Evolutionary conservation across 2,797 vertebrate species (phyloP).

Genomic region (Xenentodon cancila): DNA sequence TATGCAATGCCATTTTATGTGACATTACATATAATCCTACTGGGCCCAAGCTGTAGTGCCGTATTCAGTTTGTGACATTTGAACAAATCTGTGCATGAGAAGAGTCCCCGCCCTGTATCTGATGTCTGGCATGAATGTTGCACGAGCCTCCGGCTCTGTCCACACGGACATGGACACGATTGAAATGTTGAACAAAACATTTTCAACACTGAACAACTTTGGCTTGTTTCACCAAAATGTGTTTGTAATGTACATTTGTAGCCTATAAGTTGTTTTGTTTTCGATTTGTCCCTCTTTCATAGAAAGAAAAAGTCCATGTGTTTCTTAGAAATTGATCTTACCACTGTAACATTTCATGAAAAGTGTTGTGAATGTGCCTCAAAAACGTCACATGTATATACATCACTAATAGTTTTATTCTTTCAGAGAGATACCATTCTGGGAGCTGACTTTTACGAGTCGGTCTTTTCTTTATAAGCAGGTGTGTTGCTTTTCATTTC

Average conservation of each 20-base stretch:
- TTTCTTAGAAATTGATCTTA: no score
- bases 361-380: background rate
- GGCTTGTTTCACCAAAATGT: no score
- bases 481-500: constrained; percentile 73
- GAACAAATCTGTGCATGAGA: constrained; percentile 40
- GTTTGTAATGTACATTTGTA: no score
- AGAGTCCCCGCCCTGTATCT: constrained; percentile 17
- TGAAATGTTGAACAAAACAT: constrained; percentile 21
- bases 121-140: constrained; percentile 48
- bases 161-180: background rate
- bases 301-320: no score
- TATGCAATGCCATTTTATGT: constrained; percentile 26
- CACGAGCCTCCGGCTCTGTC: constrained; percentile 21
- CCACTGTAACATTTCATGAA: background rate
- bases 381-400: background rate
- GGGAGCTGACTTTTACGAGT: constrained; percentile 88
- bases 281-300: no score
- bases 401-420: constrained; percentile 2
- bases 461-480: constrained; percentile 91
- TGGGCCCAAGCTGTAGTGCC: constrained; percentile 31
- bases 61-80: constrained; percentile 54
- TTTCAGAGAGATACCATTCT: constrained; percentile 83
- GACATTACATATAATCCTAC: constrained; percentile 36
- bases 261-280: no score
- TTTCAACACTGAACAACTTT: background rate